Conservation (phyloP, 2,113 vertebrate species). For the Pteruthius melanotis region DNA sequence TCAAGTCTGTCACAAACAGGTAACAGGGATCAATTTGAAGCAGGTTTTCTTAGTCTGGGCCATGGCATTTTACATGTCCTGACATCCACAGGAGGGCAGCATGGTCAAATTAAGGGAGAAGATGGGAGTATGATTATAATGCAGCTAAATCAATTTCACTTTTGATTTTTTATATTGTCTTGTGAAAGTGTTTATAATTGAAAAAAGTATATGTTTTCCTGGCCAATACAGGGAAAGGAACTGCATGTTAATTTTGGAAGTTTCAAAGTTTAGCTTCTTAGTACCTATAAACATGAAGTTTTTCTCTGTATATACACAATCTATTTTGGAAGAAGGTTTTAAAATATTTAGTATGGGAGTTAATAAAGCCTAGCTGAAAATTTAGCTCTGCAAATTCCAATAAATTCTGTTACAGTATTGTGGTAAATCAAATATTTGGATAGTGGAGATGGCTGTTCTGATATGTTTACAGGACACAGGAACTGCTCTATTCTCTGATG, state of each 20-base stretch:
- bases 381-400: neutral
- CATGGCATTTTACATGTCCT: neutral
- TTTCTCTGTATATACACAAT: neutral
- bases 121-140: neutral
- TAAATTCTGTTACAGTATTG: neutral
- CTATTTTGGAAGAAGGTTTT: neutral
- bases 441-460: neutral
- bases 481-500: neutral
- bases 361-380: neutral
- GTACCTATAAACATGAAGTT: neutral
- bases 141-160: neutral
- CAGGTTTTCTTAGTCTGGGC: neutral
- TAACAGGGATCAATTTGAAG: neutral
- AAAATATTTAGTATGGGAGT: neutral
- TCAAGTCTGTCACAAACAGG: neutral
- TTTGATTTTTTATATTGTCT: neutral
- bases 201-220: neutral
- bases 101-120: conserved; percentile 61
- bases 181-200: neutral
- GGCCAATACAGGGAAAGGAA: neutral
- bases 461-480: neutral
- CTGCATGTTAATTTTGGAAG: neutral
- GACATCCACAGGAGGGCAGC: conserved; percentile 76
- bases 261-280: neutral
- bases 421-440: neutral